Conservation (phyloP, 1,140 invertebrate genomes). For the Bombyx mandarina region DNA sequence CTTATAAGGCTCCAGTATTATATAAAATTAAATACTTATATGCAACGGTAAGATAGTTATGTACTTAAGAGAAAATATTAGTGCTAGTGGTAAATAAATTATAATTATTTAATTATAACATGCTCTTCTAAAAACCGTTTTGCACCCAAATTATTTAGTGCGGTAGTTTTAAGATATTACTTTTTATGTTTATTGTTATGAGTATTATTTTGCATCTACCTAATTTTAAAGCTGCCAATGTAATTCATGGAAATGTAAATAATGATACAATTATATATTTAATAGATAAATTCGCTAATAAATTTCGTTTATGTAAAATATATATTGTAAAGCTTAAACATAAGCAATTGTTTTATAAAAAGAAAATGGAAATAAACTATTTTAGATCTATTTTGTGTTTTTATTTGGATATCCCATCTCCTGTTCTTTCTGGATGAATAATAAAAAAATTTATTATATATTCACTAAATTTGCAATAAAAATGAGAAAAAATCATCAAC, state of each 20-base stretch:
- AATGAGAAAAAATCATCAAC: no score
- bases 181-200: no score
- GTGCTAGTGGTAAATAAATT: constrained; percentile 11
- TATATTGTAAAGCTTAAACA: constrained; percentile 36
- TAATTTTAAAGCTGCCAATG: not conserved
- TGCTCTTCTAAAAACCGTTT: no score
- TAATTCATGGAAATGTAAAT: constrained; percentile 24
- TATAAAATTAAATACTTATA: constrained; percentile 14
- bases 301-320: constrained; percentile 53
- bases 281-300: constrained; percentile 42
- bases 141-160: no score
- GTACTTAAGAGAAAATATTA: constrained; percentile 16
- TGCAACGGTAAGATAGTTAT: constrained; percentile 22
- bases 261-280: constrained; percentile 15
- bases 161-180: no score
- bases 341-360: constrained; percentile 67
- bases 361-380: constrained; percentile 62
- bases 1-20: constrained; percentile 51
- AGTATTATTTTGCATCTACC: no score
- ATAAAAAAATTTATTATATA: no score
- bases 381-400: constrained; percentile 40
- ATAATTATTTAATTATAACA: no score
- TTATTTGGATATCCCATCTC: no score
- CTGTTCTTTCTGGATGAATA: no score
- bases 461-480: no score